Percentiles rank a stretch among this genome's conserved stretches.
Evolutionary conservation across 2,797 vertebrate species (phyloP).

Genomic region (Dendrocincla tyrannina): DNA sequence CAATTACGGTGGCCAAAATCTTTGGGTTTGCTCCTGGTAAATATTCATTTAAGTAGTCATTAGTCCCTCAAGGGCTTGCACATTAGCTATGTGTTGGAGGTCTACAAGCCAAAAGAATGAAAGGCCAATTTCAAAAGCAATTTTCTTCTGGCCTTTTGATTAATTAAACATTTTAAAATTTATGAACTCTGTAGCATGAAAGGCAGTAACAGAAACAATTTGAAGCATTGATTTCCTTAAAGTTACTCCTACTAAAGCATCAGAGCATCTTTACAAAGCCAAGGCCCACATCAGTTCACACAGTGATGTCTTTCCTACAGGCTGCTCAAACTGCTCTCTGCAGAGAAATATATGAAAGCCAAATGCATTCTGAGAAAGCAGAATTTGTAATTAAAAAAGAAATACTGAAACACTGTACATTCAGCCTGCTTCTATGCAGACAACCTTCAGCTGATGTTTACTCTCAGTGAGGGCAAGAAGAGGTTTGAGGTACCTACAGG

Average conservation of each 20-base stretch:
- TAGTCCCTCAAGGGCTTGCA: background rate
- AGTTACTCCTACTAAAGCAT: background rate
- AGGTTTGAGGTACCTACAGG: background rate
- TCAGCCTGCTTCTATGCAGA: background rate
- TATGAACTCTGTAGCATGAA: background rate
- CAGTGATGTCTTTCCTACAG: background rate
- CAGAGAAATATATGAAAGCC: background rate
- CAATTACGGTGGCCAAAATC: background rate
- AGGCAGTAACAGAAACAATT: background rate
- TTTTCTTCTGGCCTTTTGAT: background rate
- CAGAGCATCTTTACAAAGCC: background rate
- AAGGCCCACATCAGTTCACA: accelerated
- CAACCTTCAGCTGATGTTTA: background rate
- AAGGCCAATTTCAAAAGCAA: background rate
- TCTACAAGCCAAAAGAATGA: background rate
- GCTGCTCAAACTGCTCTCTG: background rate
- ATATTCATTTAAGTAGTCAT: background rate
- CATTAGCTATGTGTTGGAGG: background rate
- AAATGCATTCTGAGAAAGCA: background rate
- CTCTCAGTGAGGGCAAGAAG: background rate
- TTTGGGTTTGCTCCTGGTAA: background rate
- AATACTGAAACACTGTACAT: background rate
- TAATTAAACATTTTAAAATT: background rate
- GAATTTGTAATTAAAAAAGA: background rate
- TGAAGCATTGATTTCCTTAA: background rate